phyloP scores from a whole-genome alignment of 1,140 invertebrate genomes.

The Pseudomyrmex concolor region DNA sequence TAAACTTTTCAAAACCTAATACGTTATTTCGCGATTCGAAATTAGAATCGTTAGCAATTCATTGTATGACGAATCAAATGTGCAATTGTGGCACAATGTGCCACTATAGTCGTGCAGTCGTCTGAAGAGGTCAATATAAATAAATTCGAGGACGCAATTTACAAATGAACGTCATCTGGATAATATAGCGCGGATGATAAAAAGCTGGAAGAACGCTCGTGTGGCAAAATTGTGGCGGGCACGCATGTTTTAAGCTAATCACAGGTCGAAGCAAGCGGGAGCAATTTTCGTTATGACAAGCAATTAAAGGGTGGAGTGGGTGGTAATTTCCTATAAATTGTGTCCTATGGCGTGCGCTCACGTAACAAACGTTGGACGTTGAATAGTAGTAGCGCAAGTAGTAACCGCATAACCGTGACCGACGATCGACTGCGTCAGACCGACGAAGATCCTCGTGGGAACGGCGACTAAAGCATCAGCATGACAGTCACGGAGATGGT shows the following conservation, averaged over 20 bases:
- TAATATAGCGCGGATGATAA: slow-evolving; percentile 46
- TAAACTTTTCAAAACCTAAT: too few species aligned
- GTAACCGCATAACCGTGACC: slow-evolving; percentile 42
- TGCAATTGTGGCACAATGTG: not conserved
- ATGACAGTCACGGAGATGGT: slow-evolving; percentile 52
- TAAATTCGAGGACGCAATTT: slow-evolving; percentile 56
- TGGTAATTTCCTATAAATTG: slow-evolving; percentile 58
- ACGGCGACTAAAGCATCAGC: slow-evolving; percentile 41
- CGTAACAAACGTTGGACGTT: slow-evolving; percentile 22
- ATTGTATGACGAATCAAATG: too few species aligned
- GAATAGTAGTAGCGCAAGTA: slow-evolving; percentile 2
- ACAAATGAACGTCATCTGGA: slow-evolving; percentile 65
- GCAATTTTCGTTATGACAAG: slow-evolving; percentile 71
- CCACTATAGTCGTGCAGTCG: slow-evolving; percentile 1
- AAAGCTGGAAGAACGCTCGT: slow-evolving; percentile 46
- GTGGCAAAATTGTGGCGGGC: slow-evolving; percentile 58
- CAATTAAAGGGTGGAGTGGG: slow-evolving; percentile 58
- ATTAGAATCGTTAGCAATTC: not conserved
- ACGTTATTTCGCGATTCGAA: not conserved
- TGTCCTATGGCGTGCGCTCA: slow-evolving; percentile 25
- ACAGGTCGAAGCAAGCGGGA: slow-evolving; percentile 51
- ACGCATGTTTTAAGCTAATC: slow-evolving; percentile 73
- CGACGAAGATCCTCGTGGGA: slow-evolving; percentile 51
- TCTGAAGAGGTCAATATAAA: slow-evolving; percentile 6
- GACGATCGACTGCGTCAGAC: slow-evolving; percentile 49